A percentile compares a stretch with the other conserved stretches of the same genome.
These are phyloP conservation scores for Lacerta agilis DNA, from an alignment of 2,797 vertebrate species.

Conservation along the genomic window DNA sequence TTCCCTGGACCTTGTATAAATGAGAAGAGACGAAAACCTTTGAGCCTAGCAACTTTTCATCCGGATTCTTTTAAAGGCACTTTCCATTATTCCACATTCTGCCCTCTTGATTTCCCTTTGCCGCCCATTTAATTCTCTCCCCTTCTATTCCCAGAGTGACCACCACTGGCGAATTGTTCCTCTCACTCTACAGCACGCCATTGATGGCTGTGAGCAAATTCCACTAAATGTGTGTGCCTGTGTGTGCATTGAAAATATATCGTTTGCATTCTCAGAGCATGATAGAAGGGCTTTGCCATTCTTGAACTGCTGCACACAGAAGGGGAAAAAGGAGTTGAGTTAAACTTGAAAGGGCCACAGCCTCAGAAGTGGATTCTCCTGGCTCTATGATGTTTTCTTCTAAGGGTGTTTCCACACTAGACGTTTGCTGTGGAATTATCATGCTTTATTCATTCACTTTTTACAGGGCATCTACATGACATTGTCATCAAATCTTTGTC, in stretches of 20 bases:
- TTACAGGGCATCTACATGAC: background rate
- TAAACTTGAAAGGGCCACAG: constrained; percentile 15
- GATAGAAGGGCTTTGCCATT: constrained; percentile 27
- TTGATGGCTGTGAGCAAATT: constrained; percentile 40
- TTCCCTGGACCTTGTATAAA: constrained; percentile 56
- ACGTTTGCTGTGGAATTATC: background rate
- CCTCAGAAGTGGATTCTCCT: constrained; percentile 31
- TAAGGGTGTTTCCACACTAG: background rate
- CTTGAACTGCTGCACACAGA: constrained; percentile 23
- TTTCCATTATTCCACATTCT: constrained; percentile 17
- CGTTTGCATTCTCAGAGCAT: constrained; percentile 38
- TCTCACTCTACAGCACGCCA: constrained; percentile 6
- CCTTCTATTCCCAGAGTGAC: background rate
- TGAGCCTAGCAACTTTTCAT: background rate
- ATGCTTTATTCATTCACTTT: background rate
- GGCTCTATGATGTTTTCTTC: background rate
- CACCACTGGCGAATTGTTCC: background rate
- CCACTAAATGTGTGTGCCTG: background rate
- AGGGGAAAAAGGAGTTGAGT: constrained; percentile 14
- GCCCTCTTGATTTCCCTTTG: constrained; percentile 27
- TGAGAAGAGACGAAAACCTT: background rate
- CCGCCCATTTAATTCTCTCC: background rate
- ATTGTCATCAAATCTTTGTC: background rate
- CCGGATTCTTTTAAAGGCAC: constrained; percentile 29
- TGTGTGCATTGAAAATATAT: constrained; percentile 3